Evolutionary conservation across 2,888 invertebrate genomes (phyloP), one percentile per base, ranked within the genome.

Genomic region (Cantharis lateralis): DNA sequence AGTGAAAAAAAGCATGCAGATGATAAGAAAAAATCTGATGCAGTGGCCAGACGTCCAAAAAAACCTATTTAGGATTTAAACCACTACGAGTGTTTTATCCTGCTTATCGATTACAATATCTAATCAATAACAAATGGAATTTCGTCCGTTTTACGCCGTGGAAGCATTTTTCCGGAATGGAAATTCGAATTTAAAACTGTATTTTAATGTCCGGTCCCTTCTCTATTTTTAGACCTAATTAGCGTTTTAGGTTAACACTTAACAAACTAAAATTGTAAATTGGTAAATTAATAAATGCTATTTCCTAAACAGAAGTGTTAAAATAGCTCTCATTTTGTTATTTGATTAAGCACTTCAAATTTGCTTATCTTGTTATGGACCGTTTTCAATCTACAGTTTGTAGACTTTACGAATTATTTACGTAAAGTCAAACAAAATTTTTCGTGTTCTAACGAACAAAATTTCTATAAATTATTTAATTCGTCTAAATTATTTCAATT

Each of bases 261-360:
- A 48, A 48, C 48, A 48, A 48, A 48, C 48, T 48, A 48, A 48
- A 48, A 48, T 48, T 48, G 48, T 48, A 48, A 48, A 48, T 48
- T 48, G 48, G 48, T 48, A n/a, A 48, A 48, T 48, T 48, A 48
- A 48, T 48, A 48, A 48, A 48, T 48, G 48, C 48, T n/a, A 48
- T 48, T 48, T 48, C 64, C 64, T 66, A 66, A 66, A 18, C 20
- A 66, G 64, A 66, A 66, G 64, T 24, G 64, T 66, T 66, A 66
- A 66, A 66, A 18, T 66, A 66, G 9, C 64, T 66, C 64, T 24
- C 64, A 66, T 20, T 66, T 66, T 24, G 24, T 66, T 66, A 66
- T 66, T 66, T 66, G 24, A 66, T 66, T 66, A 66, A 24, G 24
- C 64, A 66, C 64, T 66, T 24, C 20, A 66, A 66, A 66, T 66